These are phyloP conservation scores for Semotilus atromaculatus DNA, from an alignment of 2,797 vertebrate species.

Conservation along the genomic window DNA sequence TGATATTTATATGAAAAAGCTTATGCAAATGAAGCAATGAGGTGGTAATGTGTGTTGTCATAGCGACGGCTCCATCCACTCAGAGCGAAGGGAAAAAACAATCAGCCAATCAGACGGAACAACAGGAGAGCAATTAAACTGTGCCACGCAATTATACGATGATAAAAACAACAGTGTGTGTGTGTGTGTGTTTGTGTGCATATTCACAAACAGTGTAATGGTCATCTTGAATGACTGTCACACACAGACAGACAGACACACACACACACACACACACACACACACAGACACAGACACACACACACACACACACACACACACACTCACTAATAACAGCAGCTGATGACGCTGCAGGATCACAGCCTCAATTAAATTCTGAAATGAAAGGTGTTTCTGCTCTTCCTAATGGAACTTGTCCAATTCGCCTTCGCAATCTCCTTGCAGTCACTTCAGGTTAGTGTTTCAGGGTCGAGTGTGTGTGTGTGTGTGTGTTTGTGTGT, in stretches of 20 bases:
- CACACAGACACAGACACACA: too few species aligned
- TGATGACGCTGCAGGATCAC: background rate
- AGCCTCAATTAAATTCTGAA: background rate
- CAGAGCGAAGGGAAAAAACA: background rate
- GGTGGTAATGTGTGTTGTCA: background rate
- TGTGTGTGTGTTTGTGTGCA: background rate
- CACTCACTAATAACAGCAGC: background rate
- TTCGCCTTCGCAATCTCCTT: conserved; percentile 9
- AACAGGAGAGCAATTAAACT: background rate
- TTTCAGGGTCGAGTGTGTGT: background rate
- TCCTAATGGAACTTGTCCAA: conserved; percentile 18
- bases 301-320: background rate
- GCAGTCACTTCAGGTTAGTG: conserved; percentile 4
- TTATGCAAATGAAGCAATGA: background rate
- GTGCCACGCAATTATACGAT: background rate
- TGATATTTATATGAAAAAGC: background rate
- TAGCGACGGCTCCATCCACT: background rate
- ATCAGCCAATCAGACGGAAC: background rate
- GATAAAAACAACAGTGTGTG: background rate
- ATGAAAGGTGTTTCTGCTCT: background rate
- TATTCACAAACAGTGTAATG: background rate
- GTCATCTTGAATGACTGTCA: background rate
- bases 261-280: too few species aligned
- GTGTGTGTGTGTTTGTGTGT: background rate
- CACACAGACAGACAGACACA: too few species aligned